Evolutionary conservation across 2,113 vertebrate genomes (phyloP), one percentile per base, ranked within the genome.

Genomic region (Lutjanus erythropterus): DNA sequence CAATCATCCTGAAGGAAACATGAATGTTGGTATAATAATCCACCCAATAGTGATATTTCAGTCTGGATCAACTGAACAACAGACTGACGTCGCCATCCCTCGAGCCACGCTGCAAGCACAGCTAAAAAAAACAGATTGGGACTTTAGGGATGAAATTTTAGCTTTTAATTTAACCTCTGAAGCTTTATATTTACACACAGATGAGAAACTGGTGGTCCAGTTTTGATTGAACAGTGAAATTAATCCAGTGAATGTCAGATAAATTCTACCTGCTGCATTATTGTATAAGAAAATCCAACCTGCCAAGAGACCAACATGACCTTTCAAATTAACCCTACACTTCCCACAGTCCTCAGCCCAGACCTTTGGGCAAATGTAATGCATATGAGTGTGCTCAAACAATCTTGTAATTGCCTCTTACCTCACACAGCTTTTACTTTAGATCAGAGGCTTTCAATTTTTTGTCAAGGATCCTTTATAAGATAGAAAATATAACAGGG

Each of bases 191-290:
- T 73, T 29, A 29, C 8, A 33, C 39, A 58, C n/a, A 60, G 29
- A 70, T 29, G 18, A 72, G 41, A 72, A 23, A 27, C 19, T 39
- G 33, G 55, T 37, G 12, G 33, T 42, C 11, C 19, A 23, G 0
- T 56, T 84, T 71, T 44, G 75, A 82, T 73, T 76, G 31, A 71
- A 73, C 42, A 69, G 44, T 29, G 58, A 80, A 53, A 77, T 67
- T 0, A 68, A 66, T 58, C 42, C 4, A 1, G 3, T 55, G 16
- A 33, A 27, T 52, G n/a, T 60, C 2, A 35, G 11, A 52, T 3
- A 56, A 35, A 31, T 35, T 9, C 9, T 3, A 59, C 21, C 65
- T 84, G n/a, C 33, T 59, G 50, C 6, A 64, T 62, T 64, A 37
- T 52, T 81, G 62, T 47, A 18, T 62, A 59, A 55, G 33, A 8